These are phyloP conservation scores for Brevimyrus niger DNA, from an alignment of 2,113 vertebrate genomes.

Conservation along the genomic window DNA sequence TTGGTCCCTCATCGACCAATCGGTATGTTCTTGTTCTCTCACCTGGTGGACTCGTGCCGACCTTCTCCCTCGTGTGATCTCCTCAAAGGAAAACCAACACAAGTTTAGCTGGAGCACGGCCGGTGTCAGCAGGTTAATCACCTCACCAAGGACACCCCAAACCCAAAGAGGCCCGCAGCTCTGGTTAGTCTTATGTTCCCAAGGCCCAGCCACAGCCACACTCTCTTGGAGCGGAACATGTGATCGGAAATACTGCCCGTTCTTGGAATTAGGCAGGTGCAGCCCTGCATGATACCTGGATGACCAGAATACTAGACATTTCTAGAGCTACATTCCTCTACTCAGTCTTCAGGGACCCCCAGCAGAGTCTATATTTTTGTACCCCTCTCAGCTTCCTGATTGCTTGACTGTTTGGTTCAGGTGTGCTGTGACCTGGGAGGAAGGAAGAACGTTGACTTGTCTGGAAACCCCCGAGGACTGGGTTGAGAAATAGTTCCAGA, in stretches of 20 bases:
- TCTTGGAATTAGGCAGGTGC: background rate
- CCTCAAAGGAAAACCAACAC: slow-evolving; percentile 67
- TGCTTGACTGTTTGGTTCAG: background rate
- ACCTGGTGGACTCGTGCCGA: slow-evolving; percentile 71
- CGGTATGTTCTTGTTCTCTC: slow-evolving; percentile 42
- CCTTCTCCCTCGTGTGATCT: slow-evolving; percentile 71
- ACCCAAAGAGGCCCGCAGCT: background rate
- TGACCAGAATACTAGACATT: background rate
- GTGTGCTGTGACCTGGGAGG: background rate
- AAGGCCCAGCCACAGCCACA: background rate
- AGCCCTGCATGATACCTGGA: background rate
- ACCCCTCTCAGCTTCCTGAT: background rate
- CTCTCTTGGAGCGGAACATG: background rate
- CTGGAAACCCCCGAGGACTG: background rate
- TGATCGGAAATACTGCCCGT: background rate
- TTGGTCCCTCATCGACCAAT: background rate
- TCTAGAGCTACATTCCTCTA: background rate
- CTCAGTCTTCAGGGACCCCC: background rate
- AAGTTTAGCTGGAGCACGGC: slow-evolving; percentile 38
- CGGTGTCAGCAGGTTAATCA: background rate
- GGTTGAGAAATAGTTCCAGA: background rate
- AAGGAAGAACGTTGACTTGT: background rate
- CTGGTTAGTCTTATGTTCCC: background rate
- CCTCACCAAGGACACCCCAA: background rate
- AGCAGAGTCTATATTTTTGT: background rate